Conservation (phyloP, 2,888 invertebrate genomes). For the Netelia fuscicornis region DNA sequence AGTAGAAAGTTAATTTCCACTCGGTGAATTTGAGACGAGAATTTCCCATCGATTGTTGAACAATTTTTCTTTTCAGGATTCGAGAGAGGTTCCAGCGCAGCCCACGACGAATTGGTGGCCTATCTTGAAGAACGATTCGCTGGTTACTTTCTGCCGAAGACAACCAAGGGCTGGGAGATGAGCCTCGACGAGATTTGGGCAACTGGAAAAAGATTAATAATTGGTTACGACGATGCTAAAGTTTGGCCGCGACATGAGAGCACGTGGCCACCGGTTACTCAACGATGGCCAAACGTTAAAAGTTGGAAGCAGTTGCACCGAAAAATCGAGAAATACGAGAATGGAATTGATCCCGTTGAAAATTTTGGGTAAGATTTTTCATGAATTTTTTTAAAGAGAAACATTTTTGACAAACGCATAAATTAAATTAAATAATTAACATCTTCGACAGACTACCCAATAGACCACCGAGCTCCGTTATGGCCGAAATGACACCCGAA, state of each 20-base stretch:
- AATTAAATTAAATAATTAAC: neutral
- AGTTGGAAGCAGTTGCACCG: slow-evolving; percentile 85
- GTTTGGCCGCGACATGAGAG: slow-evolving; percentile 78
- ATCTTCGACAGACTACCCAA: neutral
- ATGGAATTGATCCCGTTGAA: slow-evolving; percentile 12
- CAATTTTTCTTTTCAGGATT: slow-evolving; percentile 81
- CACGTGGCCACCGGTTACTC: slow-evolving; percentile 87
- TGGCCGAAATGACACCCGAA: slow-evolving; percentile 91
- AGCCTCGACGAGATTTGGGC: slow-evolving; percentile 86
- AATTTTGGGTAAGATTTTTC: slow-evolving; percentile 13
- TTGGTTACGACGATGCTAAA: slow-evolving; percentile 85
- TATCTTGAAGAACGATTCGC: slow-evolving; percentile 82
- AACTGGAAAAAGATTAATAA: slow-evolving; percentile 85
- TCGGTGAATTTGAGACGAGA: no score
- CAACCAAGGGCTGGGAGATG: slow-evolving; percentile 84
- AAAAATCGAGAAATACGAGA: slow-evolving; percentile 83
- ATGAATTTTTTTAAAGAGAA: neutral
- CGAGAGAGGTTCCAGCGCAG: slow-evolving; percentile 74
- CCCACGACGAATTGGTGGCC: slow-evolving; percentile 82
- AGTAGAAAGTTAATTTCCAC: no score
- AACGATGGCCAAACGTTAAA: slow-evolving; percentile 90
- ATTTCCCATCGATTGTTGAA: no score
- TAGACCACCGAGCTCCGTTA: slow-evolving; percentile 86
- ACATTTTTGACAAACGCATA: slow-evolving; percentile 38
- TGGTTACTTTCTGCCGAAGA: slow-evolving; percentile 81